Conservation (phyloP, 2,797 vertebrate species). For the Lycodopsis pacificus region DNA sequence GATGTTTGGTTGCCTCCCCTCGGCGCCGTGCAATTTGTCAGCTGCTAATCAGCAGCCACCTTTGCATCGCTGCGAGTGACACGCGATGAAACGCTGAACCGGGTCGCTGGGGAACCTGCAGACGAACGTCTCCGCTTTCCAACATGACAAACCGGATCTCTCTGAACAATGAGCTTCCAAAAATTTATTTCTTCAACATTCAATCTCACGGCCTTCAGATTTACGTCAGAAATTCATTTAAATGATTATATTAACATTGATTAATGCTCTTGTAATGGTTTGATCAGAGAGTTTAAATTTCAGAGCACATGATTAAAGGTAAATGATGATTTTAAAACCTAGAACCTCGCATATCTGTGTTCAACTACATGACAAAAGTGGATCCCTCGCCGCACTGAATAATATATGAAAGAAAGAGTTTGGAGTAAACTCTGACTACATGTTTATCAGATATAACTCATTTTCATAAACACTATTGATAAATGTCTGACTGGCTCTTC, state of each 20-base stretch:
- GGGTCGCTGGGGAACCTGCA: slow-evolving; percentile 27
- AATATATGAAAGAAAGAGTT: not conserved
- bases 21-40: slow-evolving; percentile 82
- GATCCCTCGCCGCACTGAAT: not conserved
- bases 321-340: not conserved
- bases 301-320: not conserved
- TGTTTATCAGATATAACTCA: not conserved
- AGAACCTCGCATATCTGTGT: not conserved
- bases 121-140: not conserved
- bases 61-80: slow-evolving; percentile 49
- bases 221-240: too few species aligned
- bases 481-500: not conserved
- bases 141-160: not conserved
- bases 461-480: not conserved
- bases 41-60: slow-evolving; percentile 73
- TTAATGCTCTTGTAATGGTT: not conserved
- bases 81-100: slow-evolving; percentile 11
- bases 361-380: not conserved
- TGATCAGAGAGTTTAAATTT: not conserved
- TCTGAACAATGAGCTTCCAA: not conserved
- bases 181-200: not conserved
- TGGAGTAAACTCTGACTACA: not conserved
- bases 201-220: not conserved
- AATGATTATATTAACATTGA: not conserved
- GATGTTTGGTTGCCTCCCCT: slow-evolving; percentile 84